Evolutionary conservation across 2,113 vertebrate species (phyloP).

Genomic region (Oreochromis niloticus): DNA sequence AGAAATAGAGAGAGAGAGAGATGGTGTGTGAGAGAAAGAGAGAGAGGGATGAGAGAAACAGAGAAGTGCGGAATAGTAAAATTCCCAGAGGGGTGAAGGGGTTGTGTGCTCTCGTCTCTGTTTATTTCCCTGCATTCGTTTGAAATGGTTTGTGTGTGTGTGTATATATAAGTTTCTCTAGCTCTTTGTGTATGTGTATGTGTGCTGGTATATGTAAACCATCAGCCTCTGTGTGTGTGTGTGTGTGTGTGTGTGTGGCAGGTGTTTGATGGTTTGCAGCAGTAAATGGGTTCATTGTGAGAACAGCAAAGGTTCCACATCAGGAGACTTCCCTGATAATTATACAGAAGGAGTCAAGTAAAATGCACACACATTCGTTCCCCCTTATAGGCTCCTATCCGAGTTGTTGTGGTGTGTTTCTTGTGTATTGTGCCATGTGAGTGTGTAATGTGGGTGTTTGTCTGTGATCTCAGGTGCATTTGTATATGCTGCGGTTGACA

Average conservation of each 20-base stretch:
- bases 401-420: slow-evolving; percentile 35
- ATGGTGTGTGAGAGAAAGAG: slow-evolving; percentile 50
- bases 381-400: background rate
- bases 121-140: slow-evolving; percentile 77
- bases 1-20: slow-evolving; percentile 8
- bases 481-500: slow-evolving; percentile 26
- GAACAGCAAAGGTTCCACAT: slow-evolving; percentile 70
- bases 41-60: slow-evolving; percentile 68
- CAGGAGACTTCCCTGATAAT: slow-evolving; percentile 66
- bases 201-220: slow-evolving; percentile 28
- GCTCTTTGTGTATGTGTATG: slow-evolving; percentile 11
- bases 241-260: slow-evolving; percentile 27
- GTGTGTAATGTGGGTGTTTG: slow-evolving; percentile 59
- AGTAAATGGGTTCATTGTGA: slow-evolving; percentile 72
- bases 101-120: slow-evolving; percentile 76
- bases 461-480: slow-evolving; percentile 60
- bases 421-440: slow-evolving; percentile 21
- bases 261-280: slow-evolving; percentile 66
- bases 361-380: background rate
- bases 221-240: background rate
- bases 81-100: slow-evolving; percentile 74
- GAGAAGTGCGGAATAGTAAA: slow-evolving; percentile 77
- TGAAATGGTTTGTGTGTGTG: slow-evolving; percentile 66
- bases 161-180: slow-evolving; percentile 8
- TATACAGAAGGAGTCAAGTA: slow-evolving; percentile 54